These are phyloP conservation scores for Zaprionus taronus DNA, from an alignment of 1,140 invertebrate genomes.

Conservation along the genomic window DNA sequence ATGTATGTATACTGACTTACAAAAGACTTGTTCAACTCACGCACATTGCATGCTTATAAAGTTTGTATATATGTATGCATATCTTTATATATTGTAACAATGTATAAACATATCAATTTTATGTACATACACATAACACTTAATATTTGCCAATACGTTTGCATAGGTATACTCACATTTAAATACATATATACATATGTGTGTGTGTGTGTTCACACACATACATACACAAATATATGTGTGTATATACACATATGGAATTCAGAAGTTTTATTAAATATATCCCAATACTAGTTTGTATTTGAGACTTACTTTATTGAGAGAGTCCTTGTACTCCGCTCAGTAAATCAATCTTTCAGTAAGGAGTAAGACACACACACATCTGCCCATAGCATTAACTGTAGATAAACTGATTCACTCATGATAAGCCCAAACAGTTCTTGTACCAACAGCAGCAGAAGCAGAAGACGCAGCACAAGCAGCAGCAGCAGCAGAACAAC, in stretches of 20 bases:
- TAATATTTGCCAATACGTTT: background rate
- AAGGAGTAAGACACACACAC: constrained; percentile 34
- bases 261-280: background rate
- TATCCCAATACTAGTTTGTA: background rate
- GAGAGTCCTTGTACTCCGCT: constrained; percentile 24
- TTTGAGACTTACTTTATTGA: background rate
- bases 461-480: background rate
- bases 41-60: background rate
- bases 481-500: constrained; percentile 5
- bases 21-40: constrained; percentile 39
- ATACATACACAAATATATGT: background rate
- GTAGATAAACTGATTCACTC: constrained; percentile 73
- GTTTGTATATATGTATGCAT: background rate
- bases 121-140: background rate
- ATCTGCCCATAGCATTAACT: constrained; percentile 65
- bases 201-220: background rate
- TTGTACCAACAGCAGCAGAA: constrained; percentile 54
- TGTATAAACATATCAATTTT: background rate
- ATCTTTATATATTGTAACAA: background rate
- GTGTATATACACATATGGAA: background rate
- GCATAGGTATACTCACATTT: background rate
- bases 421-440: constrained; percentile 75
- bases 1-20: constrained; percentile 1
- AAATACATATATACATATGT: background rate
- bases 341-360: constrained; percentile 1